phyloP scores from a whole-genome alignment of 2,797 vertebrate genomes.

The Falco novaeseelandiae region DNA sequence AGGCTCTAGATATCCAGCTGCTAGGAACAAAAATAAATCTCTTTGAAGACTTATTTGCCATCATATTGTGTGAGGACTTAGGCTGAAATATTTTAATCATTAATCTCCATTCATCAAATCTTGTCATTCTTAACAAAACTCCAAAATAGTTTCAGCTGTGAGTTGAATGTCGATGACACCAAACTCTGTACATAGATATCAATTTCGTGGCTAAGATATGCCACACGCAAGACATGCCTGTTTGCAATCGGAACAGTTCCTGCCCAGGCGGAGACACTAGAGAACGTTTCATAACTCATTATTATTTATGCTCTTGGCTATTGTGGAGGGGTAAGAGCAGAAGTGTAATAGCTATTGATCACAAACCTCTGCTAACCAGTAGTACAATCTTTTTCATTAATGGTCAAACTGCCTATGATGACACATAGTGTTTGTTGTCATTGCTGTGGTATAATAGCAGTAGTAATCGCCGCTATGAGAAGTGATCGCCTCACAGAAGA shows the following conservation, averaged over 20 bases:
- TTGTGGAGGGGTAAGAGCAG: background rate
- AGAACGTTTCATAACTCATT: background rate
- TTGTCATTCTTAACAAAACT: slow-evolving; percentile 5
- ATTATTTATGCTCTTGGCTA: background rate
- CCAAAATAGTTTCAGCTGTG: slow-evolving; percentile 61
- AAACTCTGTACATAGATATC: background rate
- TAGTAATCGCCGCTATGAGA: background rate
- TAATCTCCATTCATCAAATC: slow-evolving; percentile 68
- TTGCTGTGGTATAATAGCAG: background rate
- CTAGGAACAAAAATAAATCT: slow-evolving; percentile 67
- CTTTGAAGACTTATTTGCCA: slow-evolving; percentile 60
- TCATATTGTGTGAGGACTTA: slow-evolving; percentile 37
- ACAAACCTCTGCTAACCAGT: background rate
- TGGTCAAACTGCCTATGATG: background rate
- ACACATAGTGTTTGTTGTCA: background rate
- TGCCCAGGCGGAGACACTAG: background rate
- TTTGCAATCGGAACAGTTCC: background rate
- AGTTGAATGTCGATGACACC: background rate
- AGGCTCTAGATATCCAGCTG: slow-evolving; percentile 46
- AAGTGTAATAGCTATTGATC: background rate
- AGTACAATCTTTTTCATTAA: background rate
- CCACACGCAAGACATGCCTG: background rate
- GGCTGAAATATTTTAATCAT: slow-evolving; percentile 54
- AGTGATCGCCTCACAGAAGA: background rate
- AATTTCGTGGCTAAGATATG: background rate